These are phyloP conservation scores for Brenthis hecate DNA, from an alignment of 2,888 invertebrate species.

Conservation along the genomic window DNA sequence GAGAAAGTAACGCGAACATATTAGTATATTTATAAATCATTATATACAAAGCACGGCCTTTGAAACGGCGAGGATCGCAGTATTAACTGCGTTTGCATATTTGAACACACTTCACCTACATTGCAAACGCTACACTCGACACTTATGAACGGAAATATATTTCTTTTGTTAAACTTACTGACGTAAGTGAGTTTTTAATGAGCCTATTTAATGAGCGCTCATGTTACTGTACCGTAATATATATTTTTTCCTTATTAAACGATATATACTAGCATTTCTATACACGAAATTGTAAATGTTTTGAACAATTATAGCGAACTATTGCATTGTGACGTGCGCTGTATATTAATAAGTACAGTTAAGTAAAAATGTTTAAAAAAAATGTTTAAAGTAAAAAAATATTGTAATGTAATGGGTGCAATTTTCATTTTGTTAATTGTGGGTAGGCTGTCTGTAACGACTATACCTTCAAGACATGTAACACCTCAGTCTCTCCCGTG, in stretches of 20 bases:
- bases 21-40: constrained; percentile 23
- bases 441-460: no score
- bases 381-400: no score
- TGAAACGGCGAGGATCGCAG: constrained; percentile 27
- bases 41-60: constrained; percentile 22
- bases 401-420: no score
- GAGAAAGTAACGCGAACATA: background rate
- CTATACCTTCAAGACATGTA: no score
- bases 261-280: no score
- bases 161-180: constrained; percentile 38
- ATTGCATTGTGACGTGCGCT: background rate
- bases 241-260: background rate
- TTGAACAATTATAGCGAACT: background rate
- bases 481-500: no score
- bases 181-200: constrained; percentile 36
- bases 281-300: background rate
- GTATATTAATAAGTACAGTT: no score
- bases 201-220: constrained; percentile 34
- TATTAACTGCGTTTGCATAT: constrained; percentile 35
- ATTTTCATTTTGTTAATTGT: no score
- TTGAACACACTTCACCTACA: constrained; percentile 39
- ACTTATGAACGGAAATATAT: constrained; percentile 32
- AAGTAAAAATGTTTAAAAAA: no score
- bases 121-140: constrained; percentile 29
- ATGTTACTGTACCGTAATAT: background rate